These are phyloP conservation scores for Tachycineta bicolor DNA, from an alignment of 2,113 vertebrate species.

Conservation along the genomic window DNA sequence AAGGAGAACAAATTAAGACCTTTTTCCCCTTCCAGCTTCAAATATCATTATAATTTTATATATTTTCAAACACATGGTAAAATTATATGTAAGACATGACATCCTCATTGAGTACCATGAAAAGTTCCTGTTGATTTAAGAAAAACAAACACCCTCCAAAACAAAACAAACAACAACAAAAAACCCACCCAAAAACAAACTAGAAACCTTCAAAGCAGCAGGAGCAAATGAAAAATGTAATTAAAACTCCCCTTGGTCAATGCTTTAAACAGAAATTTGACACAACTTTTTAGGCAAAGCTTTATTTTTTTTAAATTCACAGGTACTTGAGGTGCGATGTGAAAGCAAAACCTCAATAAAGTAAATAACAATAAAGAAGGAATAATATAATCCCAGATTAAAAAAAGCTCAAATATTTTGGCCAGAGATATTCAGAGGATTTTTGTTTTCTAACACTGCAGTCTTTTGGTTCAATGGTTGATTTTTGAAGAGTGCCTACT, in stretches of 20 bases:
- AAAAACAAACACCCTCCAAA: not conserved
- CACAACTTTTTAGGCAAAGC: not conserved
- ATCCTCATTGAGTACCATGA: not conserved
- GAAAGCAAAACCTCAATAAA: not conserved
- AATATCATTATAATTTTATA: not conserved
- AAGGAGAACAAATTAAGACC: not conserved
- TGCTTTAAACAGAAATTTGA: not conserved
- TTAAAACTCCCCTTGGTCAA: not conserved
- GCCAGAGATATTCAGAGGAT: not conserved
- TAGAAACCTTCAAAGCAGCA: not conserved
- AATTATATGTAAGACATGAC: not conserved
- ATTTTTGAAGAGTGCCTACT: not conserved
- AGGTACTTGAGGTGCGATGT: not conserved
- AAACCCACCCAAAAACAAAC: not conserved
- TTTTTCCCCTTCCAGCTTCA: not conserved
- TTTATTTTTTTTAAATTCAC: not conserved
- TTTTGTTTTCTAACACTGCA: not conserved
- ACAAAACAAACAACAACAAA: not conserved
- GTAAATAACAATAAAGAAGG: not conserved
- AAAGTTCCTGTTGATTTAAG: not conserved
- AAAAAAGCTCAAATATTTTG: not conserved
- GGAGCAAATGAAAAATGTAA: not conserved
- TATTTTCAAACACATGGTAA: not conserved
- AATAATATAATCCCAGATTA: not conserved
- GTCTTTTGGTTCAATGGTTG: not conserved